phyloP scores from a whole-genome alignment of 2,797 vertebrate genomes.

The Chromobotia macracanthus region DNA sequence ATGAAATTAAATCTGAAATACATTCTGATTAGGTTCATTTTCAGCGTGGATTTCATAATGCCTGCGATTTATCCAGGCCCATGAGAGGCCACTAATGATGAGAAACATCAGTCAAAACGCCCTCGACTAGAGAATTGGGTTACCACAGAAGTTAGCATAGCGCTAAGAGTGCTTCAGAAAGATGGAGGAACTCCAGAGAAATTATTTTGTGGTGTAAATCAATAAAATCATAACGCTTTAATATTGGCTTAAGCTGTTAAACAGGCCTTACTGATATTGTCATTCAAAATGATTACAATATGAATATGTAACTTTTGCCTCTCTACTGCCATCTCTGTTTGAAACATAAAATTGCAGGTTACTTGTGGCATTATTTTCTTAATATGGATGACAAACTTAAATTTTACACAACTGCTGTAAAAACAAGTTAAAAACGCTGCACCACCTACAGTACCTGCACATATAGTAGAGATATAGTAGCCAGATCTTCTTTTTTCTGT shows the following conservation, averaged over 20 bases:
- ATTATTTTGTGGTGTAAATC: slow-evolving; percentile 17
- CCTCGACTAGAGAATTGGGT: slow-evolving; percentile 57
- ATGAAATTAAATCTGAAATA: slow-evolving; percentile 77
- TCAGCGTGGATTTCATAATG: slow-evolving; percentile 72
- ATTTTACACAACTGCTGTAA: too few species aligned
- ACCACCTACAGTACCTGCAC: too few species aligned
- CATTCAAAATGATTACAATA: neutral
- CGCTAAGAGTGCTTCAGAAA: slow-evolving; percentile 35
- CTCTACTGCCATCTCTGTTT: too few species aligned
- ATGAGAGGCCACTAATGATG: slow-evolving; percentile 71
- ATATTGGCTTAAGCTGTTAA: slow-evolving; percentile 8
- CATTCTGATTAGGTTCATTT: slow-evolving; percentile 74
- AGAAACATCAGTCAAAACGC: slow-evolving; percentile 73
- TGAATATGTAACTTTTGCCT: too few species aligned
- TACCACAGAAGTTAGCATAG: slow-evolving; percentile 49
- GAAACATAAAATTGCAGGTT: too few species aligned
- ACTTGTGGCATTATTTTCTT: too few species aligned
- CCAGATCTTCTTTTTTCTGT: too few species aligned
- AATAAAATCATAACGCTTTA: slow-evolving; percentile 21
- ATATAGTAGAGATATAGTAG: too few species aligned
- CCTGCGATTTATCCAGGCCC: slow-evolving; percentile 68
- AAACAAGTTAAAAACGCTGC: too few species aligned
- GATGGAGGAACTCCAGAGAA: neutral
- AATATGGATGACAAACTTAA: too few species aligned
- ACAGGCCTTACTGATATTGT: neutral